Percentiles rank a stretch among this genome's conserved stretches.
Conservation (phyloP, 2,797 vertebrate genomes). For the Helarctos malayanus region DNA sequence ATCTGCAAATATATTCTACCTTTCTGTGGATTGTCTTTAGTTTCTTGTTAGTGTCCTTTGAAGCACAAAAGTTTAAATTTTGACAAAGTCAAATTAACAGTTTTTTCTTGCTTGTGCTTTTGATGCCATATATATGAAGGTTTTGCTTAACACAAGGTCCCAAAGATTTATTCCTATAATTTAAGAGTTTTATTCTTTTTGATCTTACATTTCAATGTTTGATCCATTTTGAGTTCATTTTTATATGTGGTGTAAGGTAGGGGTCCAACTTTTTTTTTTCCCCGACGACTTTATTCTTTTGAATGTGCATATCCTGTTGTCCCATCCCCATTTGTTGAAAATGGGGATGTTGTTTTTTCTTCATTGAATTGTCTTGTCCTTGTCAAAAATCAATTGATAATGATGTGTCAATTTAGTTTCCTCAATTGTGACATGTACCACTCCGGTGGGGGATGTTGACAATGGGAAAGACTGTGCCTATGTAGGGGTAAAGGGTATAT, state of each 20-base stretch:
- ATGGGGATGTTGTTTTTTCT: neutral
- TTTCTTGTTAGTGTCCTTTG: conserved; percentile 7
- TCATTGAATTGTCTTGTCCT: neutral
- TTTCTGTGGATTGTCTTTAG: neutral
- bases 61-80: neutral
- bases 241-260: neutral
- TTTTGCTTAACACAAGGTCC: neutral
- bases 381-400: conserved; percentile 2
- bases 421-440: neutral
- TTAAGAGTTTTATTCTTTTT: conserved; percentile 1
- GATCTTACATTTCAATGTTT: neutral
- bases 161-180: neutral
- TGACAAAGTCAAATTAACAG: neutral
- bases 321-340: neutral
- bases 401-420: neutral
- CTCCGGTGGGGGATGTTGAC: neutral
- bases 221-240: neutral
- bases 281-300: neutral
- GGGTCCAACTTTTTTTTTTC: neutral
- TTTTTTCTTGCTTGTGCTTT: neutral
- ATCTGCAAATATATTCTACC: neutral
- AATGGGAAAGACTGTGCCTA: neutral
- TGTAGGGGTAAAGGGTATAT: neutral
- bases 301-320: neutral
- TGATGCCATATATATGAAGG: neutral